phyloP scores from a whole-genome alignment of 1,140 invertebrate genomes.

The Bombus soroeensis region DNA sequence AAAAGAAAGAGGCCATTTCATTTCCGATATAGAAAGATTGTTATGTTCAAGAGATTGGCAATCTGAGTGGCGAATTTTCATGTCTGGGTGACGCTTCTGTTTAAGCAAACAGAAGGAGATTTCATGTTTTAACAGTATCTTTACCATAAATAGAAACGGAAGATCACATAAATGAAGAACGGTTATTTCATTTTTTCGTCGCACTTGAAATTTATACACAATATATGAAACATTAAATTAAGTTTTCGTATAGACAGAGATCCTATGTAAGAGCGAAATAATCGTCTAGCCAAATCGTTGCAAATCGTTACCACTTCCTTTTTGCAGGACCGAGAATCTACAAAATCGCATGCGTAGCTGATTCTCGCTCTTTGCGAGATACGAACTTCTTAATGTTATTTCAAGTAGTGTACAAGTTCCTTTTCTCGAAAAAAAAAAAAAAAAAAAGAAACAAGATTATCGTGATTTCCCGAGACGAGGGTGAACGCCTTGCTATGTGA shows the following conservation, averaged over 20 bases:
- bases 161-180: no score
- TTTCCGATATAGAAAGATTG: no score
- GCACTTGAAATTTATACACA: neutral
- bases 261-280: neutral
- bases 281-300: neutral
- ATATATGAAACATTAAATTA: neutral
- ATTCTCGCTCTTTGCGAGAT: neutral
- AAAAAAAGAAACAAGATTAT: conserved; percentile 54
- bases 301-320: neutral
- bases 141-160: no score
- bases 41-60: no score
- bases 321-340: neutral
- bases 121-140: no score
- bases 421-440: conserved; percentile 17
- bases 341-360: neutral
- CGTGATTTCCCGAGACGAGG: conserved; percentile 62
- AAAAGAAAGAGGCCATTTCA: no score
- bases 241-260: neutral
- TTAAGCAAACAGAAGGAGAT: no score
- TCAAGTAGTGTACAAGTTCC: conserved; percentile 30
- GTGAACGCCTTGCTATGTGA: conserved; percentile 59
- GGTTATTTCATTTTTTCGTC: no score
- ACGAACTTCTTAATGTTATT: conserved; percentile 47
- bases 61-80: no score
- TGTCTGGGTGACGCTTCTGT: no score